These are phyloP conservation scores for Cherax quadricarinatus DNA, from an alignment of 1,140 invertebrate genomes.

Conservation along the genomic window DNA sequence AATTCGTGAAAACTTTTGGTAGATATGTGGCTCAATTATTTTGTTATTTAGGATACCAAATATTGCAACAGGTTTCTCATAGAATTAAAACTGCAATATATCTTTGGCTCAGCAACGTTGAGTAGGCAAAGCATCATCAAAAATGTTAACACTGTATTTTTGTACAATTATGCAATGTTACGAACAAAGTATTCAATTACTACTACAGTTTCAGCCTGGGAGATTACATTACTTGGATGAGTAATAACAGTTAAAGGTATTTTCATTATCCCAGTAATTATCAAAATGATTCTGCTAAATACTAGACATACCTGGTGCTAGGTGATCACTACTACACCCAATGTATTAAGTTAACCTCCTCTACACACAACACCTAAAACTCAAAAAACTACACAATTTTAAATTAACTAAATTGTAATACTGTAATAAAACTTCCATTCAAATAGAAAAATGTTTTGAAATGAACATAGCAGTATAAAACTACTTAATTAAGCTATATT, in stretches of 20 bases:
- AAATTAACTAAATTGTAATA: too few species aligned
- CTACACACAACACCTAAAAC: background rate
- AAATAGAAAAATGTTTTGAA: too few species aligned
- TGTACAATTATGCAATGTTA: slow-evolving; percentile 43
- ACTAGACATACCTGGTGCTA: background rate
- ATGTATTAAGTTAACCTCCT: background rate
- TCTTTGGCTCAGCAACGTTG: slow-evolving; percentile 51
- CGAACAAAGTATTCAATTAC: background rate
- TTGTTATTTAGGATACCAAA: background rate
- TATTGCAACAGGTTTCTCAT: slow-evolving; percentile 2
- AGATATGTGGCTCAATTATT: background rate
- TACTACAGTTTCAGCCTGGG: background rate
- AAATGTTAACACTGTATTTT: slow-evolving; percentile 37
- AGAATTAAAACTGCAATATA: slow-evolving; percentile 1
- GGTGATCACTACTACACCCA: background rate
- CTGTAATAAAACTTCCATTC: too few species aligned
- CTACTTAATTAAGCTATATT: too few species aligned
- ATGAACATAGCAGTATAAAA: too few species aligned
- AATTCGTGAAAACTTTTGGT: background rate
- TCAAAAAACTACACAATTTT: background rate
- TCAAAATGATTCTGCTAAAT: background rate
- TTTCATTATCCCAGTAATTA: background rate
- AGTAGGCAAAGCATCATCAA: slow-evolving; percentile 43
- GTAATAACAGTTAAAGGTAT: background rate
- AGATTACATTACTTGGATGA: background rate